Evolutionary conservation across 2,797 vertebrate genomes (phyloP).

Genomic region (Brachymystax lenok): DNA sequence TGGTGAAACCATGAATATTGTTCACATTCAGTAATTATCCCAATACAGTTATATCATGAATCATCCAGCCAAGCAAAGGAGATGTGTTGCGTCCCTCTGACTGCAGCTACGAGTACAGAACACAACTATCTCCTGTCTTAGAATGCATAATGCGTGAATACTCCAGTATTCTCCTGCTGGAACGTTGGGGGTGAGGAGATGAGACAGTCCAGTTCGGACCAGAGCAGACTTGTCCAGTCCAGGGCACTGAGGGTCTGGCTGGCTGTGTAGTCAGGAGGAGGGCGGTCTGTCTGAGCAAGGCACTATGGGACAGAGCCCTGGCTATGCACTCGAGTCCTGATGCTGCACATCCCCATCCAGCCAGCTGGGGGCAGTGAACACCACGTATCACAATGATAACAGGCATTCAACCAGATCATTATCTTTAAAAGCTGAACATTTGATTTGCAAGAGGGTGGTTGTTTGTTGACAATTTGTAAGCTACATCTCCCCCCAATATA

Average conservation of each 20-base stretch:
- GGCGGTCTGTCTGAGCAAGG: constrained; percentile 66
- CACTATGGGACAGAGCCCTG: constrained; percentile 62
- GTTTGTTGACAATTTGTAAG: constrained; percentile 47
- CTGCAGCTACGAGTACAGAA: constrained; percentile 43
- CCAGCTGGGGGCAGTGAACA: constrained; percentile 60
- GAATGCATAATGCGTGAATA: constrained; percentile 36
- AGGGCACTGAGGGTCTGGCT: constrained; percentile 19
- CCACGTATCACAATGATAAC: constrained; percentile 35
- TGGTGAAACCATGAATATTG: constrained; percentile 41
- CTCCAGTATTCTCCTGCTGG: constrained; percentile 36
- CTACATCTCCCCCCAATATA: constrained; percentile 27
- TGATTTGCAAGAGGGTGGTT: constrained; percentile 1
- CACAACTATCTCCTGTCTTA: constrained; percentile 49
- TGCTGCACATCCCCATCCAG: constrained; percentile 52
- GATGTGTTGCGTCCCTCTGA: constrained; percentile 47
- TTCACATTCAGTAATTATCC: constrained; percentile 48
- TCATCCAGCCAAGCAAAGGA: constrained; percentile 61
- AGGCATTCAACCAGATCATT: constrained; percentile 17
- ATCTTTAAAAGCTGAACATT: constrained; percentile 30
- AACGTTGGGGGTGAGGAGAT: constrained; percentile 20
- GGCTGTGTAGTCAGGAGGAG: constrained; percentile 40
- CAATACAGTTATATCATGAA: constrained; percentile 59
- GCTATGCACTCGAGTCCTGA: constrained; percentile 51
- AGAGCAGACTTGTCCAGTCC: neutral
- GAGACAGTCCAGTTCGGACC: neutral